phyloP scores from a whole-genome alignment of 2,113 vertebrate species.

The Meriones unguiculatus region DNA sequence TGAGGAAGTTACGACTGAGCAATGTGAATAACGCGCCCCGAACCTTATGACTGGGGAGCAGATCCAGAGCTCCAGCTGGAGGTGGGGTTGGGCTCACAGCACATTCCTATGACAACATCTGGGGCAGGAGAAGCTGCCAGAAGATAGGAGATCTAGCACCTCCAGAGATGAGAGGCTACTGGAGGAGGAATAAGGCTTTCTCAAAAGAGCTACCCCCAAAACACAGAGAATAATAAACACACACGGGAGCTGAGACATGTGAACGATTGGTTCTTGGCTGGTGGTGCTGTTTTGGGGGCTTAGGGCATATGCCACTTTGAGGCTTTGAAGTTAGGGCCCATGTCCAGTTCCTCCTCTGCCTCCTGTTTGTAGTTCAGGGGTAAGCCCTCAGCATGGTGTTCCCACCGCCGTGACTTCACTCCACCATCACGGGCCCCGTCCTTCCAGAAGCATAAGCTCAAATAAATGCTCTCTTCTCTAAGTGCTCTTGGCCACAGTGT shows the following conservation, averaged over 20 bases:
- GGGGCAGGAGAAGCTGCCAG: neutral
- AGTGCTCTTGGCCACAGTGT: neutral
- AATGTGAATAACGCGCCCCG: neutral
- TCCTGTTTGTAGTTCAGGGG: neutral
- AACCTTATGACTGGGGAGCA: neutral
- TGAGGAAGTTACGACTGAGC: neutral
- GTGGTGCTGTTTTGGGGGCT: too few relatives aligned
- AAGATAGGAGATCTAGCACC: neutral
- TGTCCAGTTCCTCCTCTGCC: neutral
- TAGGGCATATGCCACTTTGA: neutral
- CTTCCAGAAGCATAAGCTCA: neutral
- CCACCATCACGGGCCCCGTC: neutral
- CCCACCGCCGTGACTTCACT: neutral
- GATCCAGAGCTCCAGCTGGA: neutral
- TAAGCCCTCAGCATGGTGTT: neutral
- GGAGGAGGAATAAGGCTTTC: neutral
- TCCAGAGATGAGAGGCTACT: neutral
- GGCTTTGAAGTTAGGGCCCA: neutral
- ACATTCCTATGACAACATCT: neutral
- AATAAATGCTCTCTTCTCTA: neutral
- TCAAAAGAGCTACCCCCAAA: neutral
- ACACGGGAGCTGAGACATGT: neutral
- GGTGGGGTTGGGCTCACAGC: neutral
- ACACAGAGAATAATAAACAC: neutral
- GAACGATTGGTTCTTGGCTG: neutral